phyloP scores from a whole-genome alignment of 2,888 invertebrate species.

The Deroplatys truncata region DNA sequence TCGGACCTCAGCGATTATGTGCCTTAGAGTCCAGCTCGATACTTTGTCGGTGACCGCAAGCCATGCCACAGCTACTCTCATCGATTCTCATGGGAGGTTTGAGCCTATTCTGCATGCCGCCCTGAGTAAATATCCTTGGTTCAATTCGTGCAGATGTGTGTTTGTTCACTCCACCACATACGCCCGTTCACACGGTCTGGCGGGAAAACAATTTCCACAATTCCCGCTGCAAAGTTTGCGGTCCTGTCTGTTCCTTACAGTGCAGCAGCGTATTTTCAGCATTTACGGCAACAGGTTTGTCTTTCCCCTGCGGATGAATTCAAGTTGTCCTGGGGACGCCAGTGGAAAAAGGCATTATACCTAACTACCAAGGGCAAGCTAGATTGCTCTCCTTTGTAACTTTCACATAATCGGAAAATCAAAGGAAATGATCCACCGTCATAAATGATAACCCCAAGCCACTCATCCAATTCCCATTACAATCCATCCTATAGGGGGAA shows the following conservation, averaged over 20 bases:
- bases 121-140: background rate
- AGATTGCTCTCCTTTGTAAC: too few relatives aligned
- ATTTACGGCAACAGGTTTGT: background rate
- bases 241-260: background rate
- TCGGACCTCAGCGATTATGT: background rate
- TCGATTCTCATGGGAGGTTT: background rate
- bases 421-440: too few relatives aligned
- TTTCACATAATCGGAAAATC: too few relatives aligned
- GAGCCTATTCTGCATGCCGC: background rate
- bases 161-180: background rate
- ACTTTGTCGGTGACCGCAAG: background rate
- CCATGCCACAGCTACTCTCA: background rate
- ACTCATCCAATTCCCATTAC: too few relatives aligned
- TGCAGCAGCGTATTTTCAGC: background rate
- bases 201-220: background rate
- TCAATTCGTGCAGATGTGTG: background rate
- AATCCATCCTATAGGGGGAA: too few relatives aligned
- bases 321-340: too few relatives aligned
- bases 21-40: background rate
- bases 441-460: too few relatives aligned
- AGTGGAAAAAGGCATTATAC: too few relatives aligned
- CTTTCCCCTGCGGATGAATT: background rate
- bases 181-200: background rate
- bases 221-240: background rate
- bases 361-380: too few relatives aligned